A percentile compares a stretch with the other conserved stretches of the same genome.
These are phyloP conservation scores for Actinernus sp. DNA, from an alignment of 92 coral and sea anemone species.

Conservation along the genomic window DNA sequence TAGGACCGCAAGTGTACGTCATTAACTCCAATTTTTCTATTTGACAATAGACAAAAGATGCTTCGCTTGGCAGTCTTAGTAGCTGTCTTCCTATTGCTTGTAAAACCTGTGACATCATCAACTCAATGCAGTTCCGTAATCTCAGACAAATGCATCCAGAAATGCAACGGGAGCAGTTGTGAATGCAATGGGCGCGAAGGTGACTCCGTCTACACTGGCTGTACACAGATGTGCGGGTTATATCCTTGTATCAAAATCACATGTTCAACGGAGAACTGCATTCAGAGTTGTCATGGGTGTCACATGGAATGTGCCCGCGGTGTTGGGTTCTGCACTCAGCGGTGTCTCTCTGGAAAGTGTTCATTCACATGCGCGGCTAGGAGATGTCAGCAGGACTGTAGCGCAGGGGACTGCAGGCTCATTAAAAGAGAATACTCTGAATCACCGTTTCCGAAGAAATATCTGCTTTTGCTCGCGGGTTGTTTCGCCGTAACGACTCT, in stretches of 20 bases:
- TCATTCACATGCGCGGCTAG: constrained; percentile 68
- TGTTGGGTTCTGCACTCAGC: constrained; percentile 85
- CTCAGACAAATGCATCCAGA: constrained; percentile 67
- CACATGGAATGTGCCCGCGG: constrained; percentile 84
- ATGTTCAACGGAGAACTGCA: constrained; percentile 73
- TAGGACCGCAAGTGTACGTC: neutral
- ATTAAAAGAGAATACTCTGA: constrained; percentile 1
- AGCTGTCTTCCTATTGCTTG: constrained; percentile 11
- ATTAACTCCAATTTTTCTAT: neutral
- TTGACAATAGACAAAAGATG: neutral
- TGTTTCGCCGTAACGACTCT: constrained; percentile 63
- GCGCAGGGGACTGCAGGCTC: constrained; percentile 27
- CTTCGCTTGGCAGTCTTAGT: neutral
- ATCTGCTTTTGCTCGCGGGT: constrained; percentile 50
- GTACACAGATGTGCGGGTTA: constrained; percentile 64
- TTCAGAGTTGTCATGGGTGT: constrained; percentile 84
- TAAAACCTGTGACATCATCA: constrained; percentile 30
- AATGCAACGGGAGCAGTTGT: constrained; percentile 67
- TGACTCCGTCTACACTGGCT: constrained; percentile 34
- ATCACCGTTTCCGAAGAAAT: constrained; percentile 18
- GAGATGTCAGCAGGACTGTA: constrained; percentile 56
- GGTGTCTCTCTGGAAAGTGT: constrained; percentile 76
- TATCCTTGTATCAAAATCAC: constrained; percentile 50
- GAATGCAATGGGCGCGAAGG: constrained; percentile 43
- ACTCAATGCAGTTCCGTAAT: constrained; percentile 31